Evolutionary conservation across 2,113 vertebrate species (phyloP).

Genomic region (Sturnus vulgaris): DNA sequence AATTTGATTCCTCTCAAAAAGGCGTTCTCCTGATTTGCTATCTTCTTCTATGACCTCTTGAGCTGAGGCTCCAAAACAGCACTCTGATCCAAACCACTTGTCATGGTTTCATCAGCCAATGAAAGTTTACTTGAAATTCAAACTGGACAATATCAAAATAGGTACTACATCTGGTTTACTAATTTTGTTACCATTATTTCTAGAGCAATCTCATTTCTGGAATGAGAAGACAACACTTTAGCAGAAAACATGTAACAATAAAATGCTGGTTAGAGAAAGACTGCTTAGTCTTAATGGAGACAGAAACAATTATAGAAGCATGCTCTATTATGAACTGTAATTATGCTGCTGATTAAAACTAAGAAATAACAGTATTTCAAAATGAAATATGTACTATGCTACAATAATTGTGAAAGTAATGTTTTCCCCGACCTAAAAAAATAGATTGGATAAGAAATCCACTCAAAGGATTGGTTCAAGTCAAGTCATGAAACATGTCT

Average conservation of each 20-base stretch:
- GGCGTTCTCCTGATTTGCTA: not conserved
- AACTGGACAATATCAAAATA: not conserved
- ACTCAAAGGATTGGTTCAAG: not conserved
- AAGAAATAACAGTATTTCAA: conserved; percentile 13
- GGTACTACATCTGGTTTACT: not conserved
- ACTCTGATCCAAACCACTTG: not conserved
- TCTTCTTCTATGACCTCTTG: not conserved
- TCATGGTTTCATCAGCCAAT: not conserved
- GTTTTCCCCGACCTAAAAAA: not conserved
- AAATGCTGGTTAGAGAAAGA: conserved; percentile 32
- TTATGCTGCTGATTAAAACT: conserved; percentile 10
- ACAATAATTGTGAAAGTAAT: not conserved
- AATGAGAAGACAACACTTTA: not conserved
- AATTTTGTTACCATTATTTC: not conserved
- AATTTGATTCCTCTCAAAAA: not conserved
- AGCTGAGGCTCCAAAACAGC: not conserved
- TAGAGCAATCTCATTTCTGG: not conserved
- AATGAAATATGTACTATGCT: not conserved
- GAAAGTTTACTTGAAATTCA: not conserved
- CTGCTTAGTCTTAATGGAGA: not conserved
- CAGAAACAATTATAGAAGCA: not conserved
- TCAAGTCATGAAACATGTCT: not conserved
- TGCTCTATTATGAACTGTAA: not conserved
- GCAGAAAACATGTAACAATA: not conserved
- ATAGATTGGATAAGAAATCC: not conserved